These are phyloP conservation scores for Nomada fucata DNA, from an alignment of 2,888 invertebrate species.

Conservation along the genomic window DNA sequence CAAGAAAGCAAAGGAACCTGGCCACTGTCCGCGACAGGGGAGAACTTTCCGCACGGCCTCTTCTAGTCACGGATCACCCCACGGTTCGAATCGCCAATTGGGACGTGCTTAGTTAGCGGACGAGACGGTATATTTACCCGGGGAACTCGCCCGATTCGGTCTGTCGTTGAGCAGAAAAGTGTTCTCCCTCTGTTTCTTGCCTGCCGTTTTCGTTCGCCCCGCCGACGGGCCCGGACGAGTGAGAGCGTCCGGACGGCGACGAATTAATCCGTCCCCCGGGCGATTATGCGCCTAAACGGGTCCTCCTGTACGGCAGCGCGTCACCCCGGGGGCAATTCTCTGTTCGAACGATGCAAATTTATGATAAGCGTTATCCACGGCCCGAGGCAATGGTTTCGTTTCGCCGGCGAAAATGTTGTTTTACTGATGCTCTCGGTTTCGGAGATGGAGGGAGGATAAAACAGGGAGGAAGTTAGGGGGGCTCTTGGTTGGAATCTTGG, in stretches of 20 bases:
- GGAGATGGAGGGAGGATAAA: not conserved
- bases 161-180: slow-evolving; percentile 45
- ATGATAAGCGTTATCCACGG: slow-evolving; percentile 36
- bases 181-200: slow-evolving; percentile 11
- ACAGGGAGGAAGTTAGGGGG: not conserved
- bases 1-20: not conserved
- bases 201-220: slow-evolving; percentile 1
- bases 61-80: slow-evolving; percentile 6
- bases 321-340: slow-evolving; percentile 31
- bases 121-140: slow-evolving; percentile 64
- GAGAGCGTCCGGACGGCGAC: slow-evolving; percentile 18
- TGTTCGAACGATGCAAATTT: slow-evolving; percentile 47
- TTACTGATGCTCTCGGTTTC: not conserved
- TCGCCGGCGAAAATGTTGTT: not conserved
- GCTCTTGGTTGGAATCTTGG: not conserved
- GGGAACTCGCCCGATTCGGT: slow-evolving; percentile 34
- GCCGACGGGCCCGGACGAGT: not conserved
- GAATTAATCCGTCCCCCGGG: slow-evolving; percentile 46
- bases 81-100: slow-evolving; percentile 41
- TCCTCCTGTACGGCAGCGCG: not conserved
- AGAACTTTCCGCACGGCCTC: not conserved
- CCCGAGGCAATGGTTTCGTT: not conserved
- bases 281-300: slow-evolving; percentile 42
- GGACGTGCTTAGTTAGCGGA: slow-evolving; percentile 66
- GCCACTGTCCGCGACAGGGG: not conserved